A percentile compares a stretch with the other conserved stretches of the same genome.
These are phyloP conservation scores for Drosophila sp. DNA, from an alignment of 1,140 invertebrate genomes.

Conservation along the genomic window DNA sequence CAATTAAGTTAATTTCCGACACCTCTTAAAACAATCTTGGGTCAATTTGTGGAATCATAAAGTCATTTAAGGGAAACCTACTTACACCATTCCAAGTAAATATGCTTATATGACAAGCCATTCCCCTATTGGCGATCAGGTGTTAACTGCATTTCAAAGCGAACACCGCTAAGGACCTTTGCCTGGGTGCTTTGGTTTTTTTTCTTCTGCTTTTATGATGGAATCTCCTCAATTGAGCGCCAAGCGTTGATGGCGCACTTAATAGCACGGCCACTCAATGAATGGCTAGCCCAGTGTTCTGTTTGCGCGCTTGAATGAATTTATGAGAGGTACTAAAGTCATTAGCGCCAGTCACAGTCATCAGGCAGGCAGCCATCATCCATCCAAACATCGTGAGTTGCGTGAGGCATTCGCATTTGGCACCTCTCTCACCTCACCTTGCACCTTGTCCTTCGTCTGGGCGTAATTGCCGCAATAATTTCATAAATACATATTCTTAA, in stretches of 20 bases:
- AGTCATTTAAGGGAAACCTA: too few species aligned
- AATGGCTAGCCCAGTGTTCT: conserved; percentile 40
- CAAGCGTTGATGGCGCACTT: conserved; percentile 69
- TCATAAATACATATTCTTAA: conserved; percentile 66
- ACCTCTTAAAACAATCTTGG: too few species aligned
- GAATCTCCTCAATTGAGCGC: conserved; percentile 70
- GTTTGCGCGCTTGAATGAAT: conserved; percentile 69
- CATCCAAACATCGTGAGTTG: conserved; percentile 30
- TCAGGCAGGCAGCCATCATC: conserved; percentile 16
- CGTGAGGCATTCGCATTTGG: conserved; percentile 49
- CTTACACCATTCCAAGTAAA: too few species aligned
- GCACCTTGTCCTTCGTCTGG: conserved; percentile 26
- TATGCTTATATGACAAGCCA: conserved; percentile 3
- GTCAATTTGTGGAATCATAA: too few species aligned
- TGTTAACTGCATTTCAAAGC: conserved; percentile 62
- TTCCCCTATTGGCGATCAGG: conserved; percentile 65
- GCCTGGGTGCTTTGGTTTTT: conserved; percentile 5
- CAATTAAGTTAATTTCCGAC: too few species aligned
- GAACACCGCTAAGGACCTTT: conserved; percentile 42
- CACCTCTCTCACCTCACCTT: conserved; percentile 26
- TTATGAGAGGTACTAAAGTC: conserved; percentile 76
- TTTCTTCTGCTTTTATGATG: conserved; percentile 58
- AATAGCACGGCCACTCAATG: conserved; percentile 67
- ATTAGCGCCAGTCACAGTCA: conserved; percentile 70
- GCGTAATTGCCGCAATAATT: conserved; percentile 72